phyloP scores from a whole-genome alignment of 1,140 invertebrate species.

The Bathynomus jamesi region DNA sequence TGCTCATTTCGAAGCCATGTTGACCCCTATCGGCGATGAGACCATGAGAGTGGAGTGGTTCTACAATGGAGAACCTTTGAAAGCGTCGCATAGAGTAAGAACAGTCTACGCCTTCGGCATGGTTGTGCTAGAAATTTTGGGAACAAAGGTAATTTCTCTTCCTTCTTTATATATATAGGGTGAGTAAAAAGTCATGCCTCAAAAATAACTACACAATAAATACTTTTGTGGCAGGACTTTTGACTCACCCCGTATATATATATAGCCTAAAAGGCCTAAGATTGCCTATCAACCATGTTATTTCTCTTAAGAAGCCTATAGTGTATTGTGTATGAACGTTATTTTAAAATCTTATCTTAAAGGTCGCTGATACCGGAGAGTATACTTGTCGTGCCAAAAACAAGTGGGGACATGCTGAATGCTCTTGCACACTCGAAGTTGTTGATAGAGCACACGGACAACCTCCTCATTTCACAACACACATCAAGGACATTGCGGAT shows the following conservation, averaged over 20 bases:
- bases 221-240: too few species aligned
- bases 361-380: constrained; percentile 75
- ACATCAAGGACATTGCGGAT: constrained; percentile 72
- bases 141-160: constrained; percentile 43
- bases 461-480: constrained; percentile 78
- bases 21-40: constrained; percentile 88
- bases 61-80: constrained; percentile 79
- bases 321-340: too few species aligned
- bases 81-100: constrained; percentile 74
- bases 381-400: constrained; percentile 82
- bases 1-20: constrained; percentile 86
- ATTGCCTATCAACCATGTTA: too few species aligned
- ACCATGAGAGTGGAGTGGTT: constrained; percentile 97
- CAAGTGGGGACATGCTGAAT: constrained; percentile 77
- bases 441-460: constrained; percentile 74
- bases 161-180: too few species aligned
- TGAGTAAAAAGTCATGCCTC: too few species aligned
- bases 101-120: constrained; percentile 91
- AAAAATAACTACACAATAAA: too few species aligned
- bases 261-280: too few species aligned
- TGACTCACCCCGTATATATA: too few species aligned
- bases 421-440: constrained; percentile 71
- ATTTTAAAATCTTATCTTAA: constrained; percentile 39
- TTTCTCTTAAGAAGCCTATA: too few species aligned
- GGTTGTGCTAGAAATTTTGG: constrained; percentile 87